Evolutionary conservation across 2,797 vertebrate genomes (phyloP).

Genomic region (Smutsia temminckii): DNA sequence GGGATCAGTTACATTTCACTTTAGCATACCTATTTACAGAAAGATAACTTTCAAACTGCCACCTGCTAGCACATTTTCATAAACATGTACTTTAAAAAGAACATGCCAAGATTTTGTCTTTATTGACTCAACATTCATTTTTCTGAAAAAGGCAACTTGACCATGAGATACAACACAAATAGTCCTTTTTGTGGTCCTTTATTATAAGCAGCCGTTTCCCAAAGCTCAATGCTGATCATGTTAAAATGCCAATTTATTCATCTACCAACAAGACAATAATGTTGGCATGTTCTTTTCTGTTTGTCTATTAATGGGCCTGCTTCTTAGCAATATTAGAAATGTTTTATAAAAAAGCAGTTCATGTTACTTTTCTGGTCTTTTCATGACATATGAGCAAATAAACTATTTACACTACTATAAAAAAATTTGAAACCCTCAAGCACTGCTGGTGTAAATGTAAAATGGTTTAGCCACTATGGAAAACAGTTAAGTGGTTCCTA

Average conservation of each 20-base stretch:
- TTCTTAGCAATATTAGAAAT: slow-evolving; percentile 89
- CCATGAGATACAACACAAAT: slow-evolving; percentile 1
- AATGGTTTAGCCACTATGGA: background rate
- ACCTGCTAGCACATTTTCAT: slow-evolving; percentile 78
- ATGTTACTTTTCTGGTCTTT: slow-evolving; percentile 92
- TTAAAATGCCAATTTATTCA: slow-evolving; percentile 69
- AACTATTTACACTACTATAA: slow-evolving; percentile 94
- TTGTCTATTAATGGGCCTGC: slow-evolving; percentile 89
- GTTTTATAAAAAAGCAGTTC: slow-evolving; percentile 89
- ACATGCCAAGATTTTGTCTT: slow-evolving; percentile 81
- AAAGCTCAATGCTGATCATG: slow-evolving; percentile 47
- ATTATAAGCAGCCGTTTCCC: slow-evolving; percentile 62
- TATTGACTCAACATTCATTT: slow-evolving; percentile 21
- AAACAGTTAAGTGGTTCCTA: background rate
- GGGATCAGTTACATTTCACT: slow-evolving; percentile 81
- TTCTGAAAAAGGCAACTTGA: slow-evolving; percentile 25
- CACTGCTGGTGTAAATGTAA: background rate
- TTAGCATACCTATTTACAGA: slow-evolving; percentile 82
- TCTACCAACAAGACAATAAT: slow-evolving; percentile 80
- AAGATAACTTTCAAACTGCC: slow-evolving; percentile 79
- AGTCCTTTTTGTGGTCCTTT: background rate
- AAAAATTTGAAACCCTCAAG: background rate
- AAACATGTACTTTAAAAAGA: slow-evolving; percentile 82
- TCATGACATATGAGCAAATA: slow-evolving; percentile 94
- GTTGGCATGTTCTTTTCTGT: slow-evolving; percentile 90